phyloP scores from a whole-genome alignment of 2,797 vertebrate genomes.

The Cirrhinus mrigala region DNA sequence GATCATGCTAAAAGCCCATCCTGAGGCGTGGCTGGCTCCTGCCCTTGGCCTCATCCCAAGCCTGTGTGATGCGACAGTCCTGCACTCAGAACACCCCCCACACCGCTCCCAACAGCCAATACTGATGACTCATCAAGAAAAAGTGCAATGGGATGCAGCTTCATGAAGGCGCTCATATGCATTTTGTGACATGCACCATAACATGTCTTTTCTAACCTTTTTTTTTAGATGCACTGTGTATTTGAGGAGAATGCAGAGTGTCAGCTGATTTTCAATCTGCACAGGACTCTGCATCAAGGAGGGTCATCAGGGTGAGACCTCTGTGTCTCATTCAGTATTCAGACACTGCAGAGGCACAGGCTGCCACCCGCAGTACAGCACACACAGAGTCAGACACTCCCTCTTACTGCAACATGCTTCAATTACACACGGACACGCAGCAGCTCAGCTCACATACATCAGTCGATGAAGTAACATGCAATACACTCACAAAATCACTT shows the following conservation, averaged over 20 bases:
- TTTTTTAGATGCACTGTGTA: background rate
- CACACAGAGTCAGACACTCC: conserved; percentile 41
- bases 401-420: conserved; percentile 59
- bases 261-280: background rate
- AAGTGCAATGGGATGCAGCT: conserved; percentile 28
- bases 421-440: conserved; percentile 54
- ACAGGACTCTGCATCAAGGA: conserved; percentile 21
- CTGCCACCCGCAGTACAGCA: conserved; percentile 71
- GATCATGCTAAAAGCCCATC: conserved; percentile 18
- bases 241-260: background rate
- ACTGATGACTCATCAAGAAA: conserved; percentile 46
- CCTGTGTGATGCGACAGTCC: conserved; percentile 23
- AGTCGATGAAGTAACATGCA: background rate
- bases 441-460: background rate
- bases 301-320: conserved; percentile 37
- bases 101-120: background rate
- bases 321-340: conserved; percentile 70
- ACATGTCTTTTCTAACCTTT: background rate
- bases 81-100: conserved; percentile 11
- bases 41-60: conserved; percentile 2
- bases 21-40: conserved; percentile 26
- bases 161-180: background rate
- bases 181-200: background rate
- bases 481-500: too few species aligned
- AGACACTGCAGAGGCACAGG: conserved; percentile 70